Evolutionary conservation across 1,140 invertebrate genomes (phyloP).

Genomic region (Plutomurus gul): DNA sequence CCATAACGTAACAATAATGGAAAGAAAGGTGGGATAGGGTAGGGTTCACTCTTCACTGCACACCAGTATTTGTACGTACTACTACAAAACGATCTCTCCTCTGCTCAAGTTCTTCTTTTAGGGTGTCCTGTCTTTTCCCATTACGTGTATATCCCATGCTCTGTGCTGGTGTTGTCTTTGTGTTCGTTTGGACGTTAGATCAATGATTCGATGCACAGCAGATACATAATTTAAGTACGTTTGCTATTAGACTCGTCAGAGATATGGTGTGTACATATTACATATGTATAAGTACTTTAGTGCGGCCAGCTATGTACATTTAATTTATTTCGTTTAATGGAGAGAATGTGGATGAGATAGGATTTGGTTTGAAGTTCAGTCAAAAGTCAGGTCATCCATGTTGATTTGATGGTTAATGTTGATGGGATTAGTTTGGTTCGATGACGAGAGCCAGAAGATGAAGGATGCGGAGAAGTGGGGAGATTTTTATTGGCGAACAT

Average conservation of each 20-base stretch:
- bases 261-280: too few relatives aligned
- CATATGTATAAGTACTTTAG: neutral
- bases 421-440: conserved; percentile 19
- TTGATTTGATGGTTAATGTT: conserved; percentile 27
- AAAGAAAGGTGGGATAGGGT: conserved; percentile 17
- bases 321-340: neutral
- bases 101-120: neutral
- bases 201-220: too few relatives aligned
- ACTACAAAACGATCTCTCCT: neutral
- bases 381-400: neutral
- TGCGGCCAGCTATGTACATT: too few relatives aligned
- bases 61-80: neutral
- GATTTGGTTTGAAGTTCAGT: conserved; percentile 6
- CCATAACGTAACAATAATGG: neutral
- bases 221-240: too few relatives aligned
- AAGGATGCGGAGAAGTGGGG: conserved; percentile 9
- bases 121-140: too few relatives aligned
- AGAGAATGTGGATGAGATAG: neutral
- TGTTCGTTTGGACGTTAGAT: too few relatives aligned
- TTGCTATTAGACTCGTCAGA: too few relatives aligned
- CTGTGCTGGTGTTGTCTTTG: too few relatives aligned
- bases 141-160: too few relatives aligned
- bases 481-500: conserved; percentile 49
- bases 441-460: neutral
- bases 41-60: neutral